phyloP scores from a whole-genome alignment of 2,888 invertebrate genomes.

The Entomobrya multifasciata region DNA sequence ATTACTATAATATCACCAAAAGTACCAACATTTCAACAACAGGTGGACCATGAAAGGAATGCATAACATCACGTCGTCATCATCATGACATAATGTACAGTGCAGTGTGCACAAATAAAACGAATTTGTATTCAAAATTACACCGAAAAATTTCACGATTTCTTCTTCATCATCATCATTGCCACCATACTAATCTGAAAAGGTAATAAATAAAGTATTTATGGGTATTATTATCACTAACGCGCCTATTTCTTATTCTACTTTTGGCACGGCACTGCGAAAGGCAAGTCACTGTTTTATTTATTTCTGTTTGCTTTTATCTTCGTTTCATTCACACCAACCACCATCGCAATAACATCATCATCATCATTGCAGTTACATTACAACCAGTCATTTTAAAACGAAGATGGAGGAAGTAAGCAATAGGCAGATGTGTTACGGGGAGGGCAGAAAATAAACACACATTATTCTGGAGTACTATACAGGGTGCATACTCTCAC shows the following conservation, averaged over 20 bases:
- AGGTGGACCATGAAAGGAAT: conserved; percentile 48
- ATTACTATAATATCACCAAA: conserved; percentile 15
- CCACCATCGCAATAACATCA: conserved; percentile 40
- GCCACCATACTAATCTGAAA: not conserved
- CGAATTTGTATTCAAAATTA: not conserved
- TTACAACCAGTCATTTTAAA: not conserved
- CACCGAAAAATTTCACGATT: conserved; percentile 29
- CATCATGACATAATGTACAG: conserved; percentile 4
- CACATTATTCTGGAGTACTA: not conserved
- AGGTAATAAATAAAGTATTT: conserved; percentile 26
- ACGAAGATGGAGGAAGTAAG: not conserved
- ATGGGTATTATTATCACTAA: conserved; percentile 10
- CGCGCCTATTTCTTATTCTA: no score
- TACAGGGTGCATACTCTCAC: conserved; percentile 9
- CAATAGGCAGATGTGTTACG: conserved; percentile 12
- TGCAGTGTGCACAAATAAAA: no score
- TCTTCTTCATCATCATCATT: conserved; percentile 2
- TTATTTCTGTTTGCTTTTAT: conserved; percentile 43
- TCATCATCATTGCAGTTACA: no score
- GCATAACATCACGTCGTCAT: conserved; percentile 3
- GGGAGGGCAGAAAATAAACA: conserved; percentile 20
- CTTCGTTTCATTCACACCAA: conserved; percentile 47
- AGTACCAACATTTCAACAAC: conserved; percentile 35
- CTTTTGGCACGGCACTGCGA: conserved; percentile 18
- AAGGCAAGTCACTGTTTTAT: conserved; percentile 27